Evolutionary conservation across 92 coral and sea anemone species (phyloP).

Genomic region (Meandrina meandrites): DNA sequence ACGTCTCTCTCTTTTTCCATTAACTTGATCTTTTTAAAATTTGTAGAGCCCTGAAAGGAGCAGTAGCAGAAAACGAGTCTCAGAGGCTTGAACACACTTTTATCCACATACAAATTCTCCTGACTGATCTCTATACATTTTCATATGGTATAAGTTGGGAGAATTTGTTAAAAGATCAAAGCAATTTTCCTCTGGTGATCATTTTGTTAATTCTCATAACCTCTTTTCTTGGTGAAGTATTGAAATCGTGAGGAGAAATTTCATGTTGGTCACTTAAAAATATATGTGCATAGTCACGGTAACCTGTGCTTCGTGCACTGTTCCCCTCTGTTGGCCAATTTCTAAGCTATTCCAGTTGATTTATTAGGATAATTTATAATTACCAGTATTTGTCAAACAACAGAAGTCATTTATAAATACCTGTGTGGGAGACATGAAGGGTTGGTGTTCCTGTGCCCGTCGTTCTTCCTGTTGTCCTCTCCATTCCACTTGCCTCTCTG

Average conservation of each 20-base stretch:
- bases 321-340: no score
- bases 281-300: no score
- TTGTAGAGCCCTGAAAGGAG: slow-evolving; percentile 50
- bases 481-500: slow-evolving; percentile 61
- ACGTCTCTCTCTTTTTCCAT: slow-evolving; percentile 65
- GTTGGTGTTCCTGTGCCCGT: slow-evolving; percentile 65
- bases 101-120: no score
- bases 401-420: slow-evolving; percentile 12
- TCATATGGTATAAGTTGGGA: no score
- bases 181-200: no score
- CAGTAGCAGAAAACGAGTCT: neutral
- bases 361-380: neutral
- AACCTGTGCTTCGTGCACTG: no score
- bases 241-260: no score
- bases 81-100: neutral
- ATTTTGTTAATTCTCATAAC: no score
- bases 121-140: no score
- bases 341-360: neutral
- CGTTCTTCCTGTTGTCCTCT: slow-evolving; percentile 52
- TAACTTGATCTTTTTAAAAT: slow-evolving; percentile 62
- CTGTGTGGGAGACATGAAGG: slow-evolving; percentile 63
- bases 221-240: no score
- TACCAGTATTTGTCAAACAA: neutral
- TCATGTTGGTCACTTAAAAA: no score
- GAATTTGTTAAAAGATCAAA: no score